Base-by-base conservation (phyloP, 2,113 vertebrate genomes). In the Lota lota region DNA sequence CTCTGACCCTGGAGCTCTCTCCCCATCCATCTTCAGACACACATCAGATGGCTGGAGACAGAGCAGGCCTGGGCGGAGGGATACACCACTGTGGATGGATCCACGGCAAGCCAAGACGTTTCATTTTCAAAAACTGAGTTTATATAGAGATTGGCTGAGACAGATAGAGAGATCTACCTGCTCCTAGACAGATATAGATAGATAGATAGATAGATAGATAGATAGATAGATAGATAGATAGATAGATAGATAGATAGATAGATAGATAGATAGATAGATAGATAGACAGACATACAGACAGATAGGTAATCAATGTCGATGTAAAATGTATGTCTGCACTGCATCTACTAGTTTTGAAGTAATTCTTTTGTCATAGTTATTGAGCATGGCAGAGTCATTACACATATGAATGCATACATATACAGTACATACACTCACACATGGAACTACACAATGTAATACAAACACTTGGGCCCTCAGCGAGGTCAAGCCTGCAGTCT, bases 11-110 rank as follows among this genome's bases (percentile, higher is more conserved):
- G 63, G 19, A 59, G 51, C 61, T 57, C 72, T 81, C 77, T 58
- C 57, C 33, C 85, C 69, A 90, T 89, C 81, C 86, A 79, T 90
- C 88, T 83, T 87, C 77, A 68, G 64, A 22, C 76, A 78, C 82
- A 81, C 86, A 81, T 83, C 77, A 84, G 82, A 87, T 85, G 75
- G 76, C 64, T 69, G 76, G 53, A 73, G 79, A 88, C 83, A 81
- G 76, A 69, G 67, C 20, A 66, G 67, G 79, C 73, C 68, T 78
- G 69, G 77, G 68, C n/a, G 68, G 61, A 83, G 82, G 82, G 83
- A 84, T 72, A 77, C 72, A 56, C 76, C 47, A 24, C 20, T 75
- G 20, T 28, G 82, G 85, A 86, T 77, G 79, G 60, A 88, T 76
- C 61, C 75, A 68, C 16, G 51, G 51, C 66, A 69, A 24, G 61